These are phyloP conservation scores for Camptogramma bilineatum DNA, from an alignment of 2,888 invertebrate genomes.

Conservation along the genomic window DNA sequence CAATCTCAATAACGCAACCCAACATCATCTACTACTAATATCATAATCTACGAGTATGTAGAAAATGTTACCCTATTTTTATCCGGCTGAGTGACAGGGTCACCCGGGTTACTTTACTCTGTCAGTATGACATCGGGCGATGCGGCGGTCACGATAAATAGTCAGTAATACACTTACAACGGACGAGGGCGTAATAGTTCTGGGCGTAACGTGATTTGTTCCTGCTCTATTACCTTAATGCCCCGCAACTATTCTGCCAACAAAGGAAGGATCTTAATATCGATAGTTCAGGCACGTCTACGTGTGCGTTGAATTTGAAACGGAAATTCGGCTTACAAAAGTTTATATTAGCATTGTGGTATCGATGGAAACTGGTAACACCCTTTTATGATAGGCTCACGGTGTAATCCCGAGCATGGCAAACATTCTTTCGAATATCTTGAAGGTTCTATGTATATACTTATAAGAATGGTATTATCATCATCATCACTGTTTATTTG, in stretches of 20 bases:
- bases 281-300: conserved; percentile 54
- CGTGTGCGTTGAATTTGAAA: conserved; percentile 62
- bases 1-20: no score
- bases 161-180: conserved; percentile 75
- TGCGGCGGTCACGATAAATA: conserved; percentile 71
- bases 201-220: conserved; percentile 78
- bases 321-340: conserved; percentile 42
- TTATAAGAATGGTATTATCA: no score
- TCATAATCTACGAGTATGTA: not conserved
- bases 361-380: conserved; percentile 6
- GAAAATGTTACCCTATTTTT: not conserved
- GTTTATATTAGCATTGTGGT: conserved; percentile 47
- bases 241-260: conserved; percentile 71
- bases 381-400: conserved; percentile 8
- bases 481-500: no score
- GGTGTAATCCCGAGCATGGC: not conserved
- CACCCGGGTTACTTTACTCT: no score
- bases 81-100: no score
- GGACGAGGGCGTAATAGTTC: conserved; percentile 70
- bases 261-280: conserved; percentile 75
- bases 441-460: not conserved
- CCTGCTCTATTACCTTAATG: conserved; percentile 76
- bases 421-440: not conserved
- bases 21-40: no score
- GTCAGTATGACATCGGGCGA: conserved; percentile 61